Evolutionary conservation across 2,113 vertebrate species (phyloP).

Genomic region (Charina bottae): DNA sequence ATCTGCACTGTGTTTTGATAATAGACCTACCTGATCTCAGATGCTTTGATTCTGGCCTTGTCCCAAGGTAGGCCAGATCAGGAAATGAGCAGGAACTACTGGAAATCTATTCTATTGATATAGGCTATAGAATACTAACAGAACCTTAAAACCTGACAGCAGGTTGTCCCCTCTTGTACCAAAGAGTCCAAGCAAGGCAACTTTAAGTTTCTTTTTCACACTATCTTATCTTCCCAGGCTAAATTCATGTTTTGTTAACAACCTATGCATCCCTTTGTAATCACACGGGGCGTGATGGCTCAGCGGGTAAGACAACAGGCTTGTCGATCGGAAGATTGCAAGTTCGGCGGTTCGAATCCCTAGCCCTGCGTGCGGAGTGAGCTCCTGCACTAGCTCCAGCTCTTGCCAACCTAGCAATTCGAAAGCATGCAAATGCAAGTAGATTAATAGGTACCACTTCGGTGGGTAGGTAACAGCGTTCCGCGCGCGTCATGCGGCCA

Average conservation of each 20-base stretch:
- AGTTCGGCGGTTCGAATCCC: too few relatives aligned
- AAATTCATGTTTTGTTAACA: background rate
- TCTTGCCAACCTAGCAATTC: too few relatives aligned
- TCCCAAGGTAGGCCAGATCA: background rate
- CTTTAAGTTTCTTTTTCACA: background rate
- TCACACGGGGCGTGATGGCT: too few relatives aligned
- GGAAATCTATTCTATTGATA: background rate
- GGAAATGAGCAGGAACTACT: background rate
- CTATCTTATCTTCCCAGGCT: background rate
- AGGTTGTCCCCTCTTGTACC: background rate
- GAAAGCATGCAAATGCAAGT: too few relatives aligned
- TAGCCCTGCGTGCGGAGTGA: too few relatives aligned
- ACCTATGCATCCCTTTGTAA: background rate
- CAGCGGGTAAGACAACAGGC: too few relatives aligned
- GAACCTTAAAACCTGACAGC: background rate
- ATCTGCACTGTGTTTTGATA: background rate
- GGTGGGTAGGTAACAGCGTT: too few relatives aligned
- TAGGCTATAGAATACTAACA: background rate
- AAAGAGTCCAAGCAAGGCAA: background rate
- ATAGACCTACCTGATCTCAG: background rate
- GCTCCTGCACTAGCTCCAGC: too few relatives aligned
- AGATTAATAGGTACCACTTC: too few relatives aligned
- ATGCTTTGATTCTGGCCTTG: background rate
- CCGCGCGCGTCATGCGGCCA: too few relatives aligned
- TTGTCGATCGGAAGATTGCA: too few relatives aligned